Percentiles rank a stretch among this genome's conserved stretches.
phyloP scores from a whole-genome alignment of 2,113 vertebrate species.

The Coturnix japonica region DNA sequence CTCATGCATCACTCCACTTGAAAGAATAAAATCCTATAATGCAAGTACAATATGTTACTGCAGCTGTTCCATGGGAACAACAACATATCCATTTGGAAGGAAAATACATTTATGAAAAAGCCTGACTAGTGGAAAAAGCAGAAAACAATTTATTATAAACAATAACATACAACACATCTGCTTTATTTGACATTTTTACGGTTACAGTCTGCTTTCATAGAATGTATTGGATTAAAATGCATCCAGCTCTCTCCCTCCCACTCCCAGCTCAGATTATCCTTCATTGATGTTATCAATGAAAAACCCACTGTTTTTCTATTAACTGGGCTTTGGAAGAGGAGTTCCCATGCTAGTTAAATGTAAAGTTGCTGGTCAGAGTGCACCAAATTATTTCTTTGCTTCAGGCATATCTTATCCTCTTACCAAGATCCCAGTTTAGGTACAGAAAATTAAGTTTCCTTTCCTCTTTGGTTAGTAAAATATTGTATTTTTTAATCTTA shows the following conservation, averaged over 20 bases:
- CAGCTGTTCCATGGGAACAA: constrained; percentile 49
- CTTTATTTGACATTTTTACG: constrained; percentile 34
- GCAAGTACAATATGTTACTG: constrained; percentile 5
- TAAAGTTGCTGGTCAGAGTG: background rate
- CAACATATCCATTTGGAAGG: constrained; percentile 28
- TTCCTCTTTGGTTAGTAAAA: background rate
- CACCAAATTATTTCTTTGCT: background rate
- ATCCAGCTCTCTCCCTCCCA: background rate
- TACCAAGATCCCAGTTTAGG: background rate
- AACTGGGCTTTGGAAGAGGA: background rate
- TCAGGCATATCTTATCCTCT: background rate
- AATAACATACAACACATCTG: constrained; percentile 15
- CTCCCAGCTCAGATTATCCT: background rate
- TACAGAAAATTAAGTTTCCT: background rate
- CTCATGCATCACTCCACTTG: constrained; percentile 19
- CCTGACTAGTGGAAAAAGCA: constrained; percentile 50
- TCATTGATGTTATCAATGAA: background rate
- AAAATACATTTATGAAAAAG: constrained; percentile 53
- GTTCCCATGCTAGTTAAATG: background rate
- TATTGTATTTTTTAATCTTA: background rate
- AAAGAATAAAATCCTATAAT: constrained; percentile 34
- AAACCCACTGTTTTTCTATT: background rate
- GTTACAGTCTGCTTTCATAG: constrained; percentile 17
- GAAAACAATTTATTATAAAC: constrained; percentile 58
- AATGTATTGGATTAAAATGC: background rate